These are phyloP conservation scores for Eulemur rufifrons DNA, from an alignment of 2,113 vertebrate species.

Conservation along the genomic window DNA sequence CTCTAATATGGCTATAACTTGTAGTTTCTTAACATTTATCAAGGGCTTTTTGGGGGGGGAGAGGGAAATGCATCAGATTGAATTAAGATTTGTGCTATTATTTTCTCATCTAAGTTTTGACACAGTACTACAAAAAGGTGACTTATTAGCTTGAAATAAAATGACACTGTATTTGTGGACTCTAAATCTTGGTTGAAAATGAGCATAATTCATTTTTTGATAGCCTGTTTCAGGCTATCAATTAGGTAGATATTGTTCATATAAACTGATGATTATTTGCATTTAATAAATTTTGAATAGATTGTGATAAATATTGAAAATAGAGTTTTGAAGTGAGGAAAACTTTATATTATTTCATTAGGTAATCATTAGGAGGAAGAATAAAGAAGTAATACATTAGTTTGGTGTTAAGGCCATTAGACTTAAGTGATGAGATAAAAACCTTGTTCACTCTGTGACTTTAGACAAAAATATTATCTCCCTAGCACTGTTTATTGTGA, in stretches of 20 bases:
- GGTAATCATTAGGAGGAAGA: neutral
- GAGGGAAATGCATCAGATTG: neutral
- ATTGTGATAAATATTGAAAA: neutral
- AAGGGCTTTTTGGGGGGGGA: neutral
- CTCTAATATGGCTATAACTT: neutral
- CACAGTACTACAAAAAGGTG: neutral
- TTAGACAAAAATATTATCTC: neutral
- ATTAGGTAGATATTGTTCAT: neutral
- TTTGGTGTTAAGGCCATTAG: neutral
- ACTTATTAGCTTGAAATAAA: constrained; percentile 14
- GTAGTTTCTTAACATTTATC: neutral
- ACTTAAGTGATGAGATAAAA: neutral
- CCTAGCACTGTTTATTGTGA: neutral
- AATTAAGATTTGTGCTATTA: constrained; percentile 26
- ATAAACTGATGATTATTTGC: neutral
- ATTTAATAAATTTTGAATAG: constrained; percentile 20
- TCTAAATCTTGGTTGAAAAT: constrained; percentile 20
- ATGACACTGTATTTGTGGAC: neutral
- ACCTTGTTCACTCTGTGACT: neutral
- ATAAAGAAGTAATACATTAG: neutral
- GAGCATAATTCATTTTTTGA: neutral
- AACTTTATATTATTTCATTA: neutral
- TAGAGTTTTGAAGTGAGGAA: constrained; percentile 27
- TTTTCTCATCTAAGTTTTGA: constrained; percentile 2
- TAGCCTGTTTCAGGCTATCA: neutral